Evolutionary conservation across 1,140 invertebrate genomes (phyloP).

Genomic region (Halictus rubicundus): DNA sequence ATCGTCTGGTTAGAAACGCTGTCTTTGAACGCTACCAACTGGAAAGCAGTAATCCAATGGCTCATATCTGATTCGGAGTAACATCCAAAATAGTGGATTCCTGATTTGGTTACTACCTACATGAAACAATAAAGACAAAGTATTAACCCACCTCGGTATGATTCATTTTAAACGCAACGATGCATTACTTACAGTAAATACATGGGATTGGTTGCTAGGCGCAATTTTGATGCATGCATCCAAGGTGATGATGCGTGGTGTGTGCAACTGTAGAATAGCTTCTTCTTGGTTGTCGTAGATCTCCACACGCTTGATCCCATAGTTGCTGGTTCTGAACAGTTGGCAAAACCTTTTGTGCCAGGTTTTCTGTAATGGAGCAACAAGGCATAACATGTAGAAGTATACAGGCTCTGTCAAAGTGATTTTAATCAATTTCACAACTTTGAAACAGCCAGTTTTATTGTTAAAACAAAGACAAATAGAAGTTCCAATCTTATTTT

Average conservation of each 20-base stretch:
- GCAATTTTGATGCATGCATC: constrained; percentile 93
- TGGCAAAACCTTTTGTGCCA: constrained; percentile 90
- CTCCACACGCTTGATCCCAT: constrained; percentile 91
- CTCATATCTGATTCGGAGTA: constrained; percentile 86
- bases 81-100: constrained; percentile 86
- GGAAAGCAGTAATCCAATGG: constrained; percentile 89
- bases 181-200: constrained; percentile 80
- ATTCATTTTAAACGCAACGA: neutral
- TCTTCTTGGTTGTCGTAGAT: constrained; percentile 89
- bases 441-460: too few relatives aligned
- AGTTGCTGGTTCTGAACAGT: constrained; percentile 89
- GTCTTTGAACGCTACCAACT: constrained; percentile 91
- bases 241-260: constrained; percentile 88
- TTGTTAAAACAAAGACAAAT: too few relatives aligned
- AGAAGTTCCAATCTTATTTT: too few relatives aligned
- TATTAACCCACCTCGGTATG: neutral
- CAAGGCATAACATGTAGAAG: neutral
- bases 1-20: constrained; percentile 84
- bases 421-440: too few relatives aligned
- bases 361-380: constrained; percentile 84
- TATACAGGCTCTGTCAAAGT: too few relatives aligned
- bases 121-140: neutral
- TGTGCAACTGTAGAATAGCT: constrained; percentile 83
- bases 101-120: constrained; percentile 87
- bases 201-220: constrained; percentile 81